These are phyloP conservation scores for Pecten maximus DNA, from an alignment of 2,888 invertebrate genomes.

Conservation along the genomic window DNA sequence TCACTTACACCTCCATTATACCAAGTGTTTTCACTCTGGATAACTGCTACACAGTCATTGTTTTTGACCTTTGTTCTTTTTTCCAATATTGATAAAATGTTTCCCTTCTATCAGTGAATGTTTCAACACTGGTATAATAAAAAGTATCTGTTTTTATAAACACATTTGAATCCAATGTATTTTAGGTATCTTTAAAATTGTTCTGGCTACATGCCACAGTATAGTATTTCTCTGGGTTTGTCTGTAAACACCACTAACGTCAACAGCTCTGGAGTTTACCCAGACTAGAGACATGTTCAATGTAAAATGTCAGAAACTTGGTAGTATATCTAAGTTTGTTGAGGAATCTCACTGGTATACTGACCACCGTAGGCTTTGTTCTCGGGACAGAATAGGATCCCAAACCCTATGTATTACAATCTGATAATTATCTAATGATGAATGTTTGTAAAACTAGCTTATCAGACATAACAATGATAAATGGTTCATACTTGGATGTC, in stretches of 20 bases:
- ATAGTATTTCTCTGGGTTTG: neutral
- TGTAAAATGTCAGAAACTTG: neutral
- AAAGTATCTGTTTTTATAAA: neutral
- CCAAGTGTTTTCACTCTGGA: neutral
- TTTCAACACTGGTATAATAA: neutral
- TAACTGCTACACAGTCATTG: neutral
- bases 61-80: neutral
- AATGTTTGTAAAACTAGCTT: neutral
- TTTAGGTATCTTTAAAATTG: neutral
- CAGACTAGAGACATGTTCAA: neutral
- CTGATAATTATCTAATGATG: constrained; percentile 28
- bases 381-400: neutral
- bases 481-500: neutral
- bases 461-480: neutral
- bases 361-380: neutral
- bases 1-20: neutral
- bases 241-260: neutral
- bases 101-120: neutral
- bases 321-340: neutral
- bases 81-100: neutral
- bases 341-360: neutral
- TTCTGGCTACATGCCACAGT: neutral
- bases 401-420: neutral
- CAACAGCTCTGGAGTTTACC: neutral
- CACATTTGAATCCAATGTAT: neutral